Evolutionary conservation across 2,113 vertebrate species (phyloP), one percentile per base, ranked within the genome.

Genomic region (Gavia stellata): DNA sequence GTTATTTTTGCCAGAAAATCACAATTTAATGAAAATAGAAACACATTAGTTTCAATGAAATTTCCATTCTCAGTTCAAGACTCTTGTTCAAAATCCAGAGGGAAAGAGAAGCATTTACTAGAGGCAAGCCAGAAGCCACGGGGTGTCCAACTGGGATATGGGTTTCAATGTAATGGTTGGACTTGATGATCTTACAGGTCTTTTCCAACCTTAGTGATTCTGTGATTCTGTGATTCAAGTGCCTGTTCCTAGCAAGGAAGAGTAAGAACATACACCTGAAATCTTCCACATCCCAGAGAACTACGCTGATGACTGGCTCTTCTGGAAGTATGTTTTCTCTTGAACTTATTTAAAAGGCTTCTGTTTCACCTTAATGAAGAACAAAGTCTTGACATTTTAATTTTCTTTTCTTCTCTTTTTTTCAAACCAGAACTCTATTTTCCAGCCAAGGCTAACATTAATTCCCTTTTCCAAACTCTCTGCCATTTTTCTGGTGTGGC

Each of bases 1-100:
- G 3, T 19, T 73, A 34, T 59, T 88, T 92, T 93, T 93, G n/a
- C n/a, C 55, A 80, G 42, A 74, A 88, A 94, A 78, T 70, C 24
- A 70, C 14, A 62, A 63, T 70, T 77, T 95, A 83, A 90, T 88
- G 74, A 86, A 93, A 93, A 88, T 45, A 86, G 75, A 92, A 92
- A 78, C 24, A 88, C 33, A 62, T 36, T 55, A 1, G 7, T 86
- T 95, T 92, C 81, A 90, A 62, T n/a, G 59, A 90, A 62, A 88
- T 77, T 85, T 91, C 40, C 53, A 73, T 72, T 87, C 10, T 2
- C 36, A 79, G 58, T 85, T 90, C 78, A 91, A 91, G 70, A 80
- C 8, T 74, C 38, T n/a, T 59, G 28, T 8, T 79, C 81, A 92
- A 81, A 96, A 75, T n/a, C 45, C 45, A 73, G 79, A 88, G 33